Evolutionary conservation across 2,113 vertebrate species (phyloP).

Genomic region (Acinonyx jubatus): DNA sequence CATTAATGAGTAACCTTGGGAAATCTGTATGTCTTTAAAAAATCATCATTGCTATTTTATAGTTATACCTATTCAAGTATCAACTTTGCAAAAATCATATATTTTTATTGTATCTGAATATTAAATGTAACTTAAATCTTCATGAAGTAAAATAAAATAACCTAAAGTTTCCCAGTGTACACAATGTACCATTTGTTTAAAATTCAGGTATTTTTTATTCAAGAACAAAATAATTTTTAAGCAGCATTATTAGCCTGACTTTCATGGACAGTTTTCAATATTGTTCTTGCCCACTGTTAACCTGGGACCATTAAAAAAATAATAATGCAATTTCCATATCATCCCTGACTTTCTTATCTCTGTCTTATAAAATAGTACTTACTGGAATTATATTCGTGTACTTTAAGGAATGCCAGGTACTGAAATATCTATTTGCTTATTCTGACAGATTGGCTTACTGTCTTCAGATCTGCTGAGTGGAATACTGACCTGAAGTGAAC

Average conservation of each 20-base stretch:
- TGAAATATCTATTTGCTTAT: not conserved
- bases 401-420: not conserved
- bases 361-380: not conserved
- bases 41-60: not conserved
- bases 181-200: not conserved
- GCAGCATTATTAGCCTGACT: not conserved
- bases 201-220: not conserved
- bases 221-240: not conserved
- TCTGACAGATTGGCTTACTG: not conserved
- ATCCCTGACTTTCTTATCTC: not conserved
- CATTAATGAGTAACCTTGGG: not conserved
- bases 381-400: not conserved
- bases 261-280: not conserved
- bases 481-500: conserved; percentile 19
- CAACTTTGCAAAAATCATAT: not conserved
- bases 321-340: not conserved
- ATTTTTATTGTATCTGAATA: not conserved
- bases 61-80: not conserved
- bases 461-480: conserved; percentile 16
- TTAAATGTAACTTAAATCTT: not conserved
- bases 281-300: not conserved
- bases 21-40: not conserved
- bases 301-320: not conserved
- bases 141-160: not conserved
- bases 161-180: not conserved